Conservation (phyloP, 2,888 invertebrate species). For the Dromius quadrimaculatus region DNA sequence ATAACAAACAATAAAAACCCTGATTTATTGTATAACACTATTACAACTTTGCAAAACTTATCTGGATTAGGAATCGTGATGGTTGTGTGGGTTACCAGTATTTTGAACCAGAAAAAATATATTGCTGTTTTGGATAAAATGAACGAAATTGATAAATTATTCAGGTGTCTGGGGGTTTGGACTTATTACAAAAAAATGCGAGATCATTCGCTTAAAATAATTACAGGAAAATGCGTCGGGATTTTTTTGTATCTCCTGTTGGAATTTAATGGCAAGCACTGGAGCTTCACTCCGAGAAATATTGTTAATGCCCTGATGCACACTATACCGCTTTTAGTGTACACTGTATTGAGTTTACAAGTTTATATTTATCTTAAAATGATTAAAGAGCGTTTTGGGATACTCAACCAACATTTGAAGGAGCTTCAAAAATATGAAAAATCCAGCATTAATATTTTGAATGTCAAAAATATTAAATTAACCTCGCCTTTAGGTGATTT, state of each 20-base stretch:
- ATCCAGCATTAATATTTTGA: conserved; percentile 35
- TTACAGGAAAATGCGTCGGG: conserved; percentile 47
- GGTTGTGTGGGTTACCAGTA: conserved; percentile 54
- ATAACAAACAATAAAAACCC: background rate
- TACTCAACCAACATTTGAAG: conserved; percentile 56
- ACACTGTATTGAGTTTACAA: conserved; percentile 54
- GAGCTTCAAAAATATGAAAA: conserved; percentile 53
- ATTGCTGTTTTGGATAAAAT: conserved; percentile 55
- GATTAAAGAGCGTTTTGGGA: conserved; percentile 54
- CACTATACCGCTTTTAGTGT: conserved; percentile 34
- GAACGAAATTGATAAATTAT: conserved; percentile 55
- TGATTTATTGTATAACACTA: conserved; percentile 41
- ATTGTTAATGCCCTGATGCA: conserved; percentile 25
- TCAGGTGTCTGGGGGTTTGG: conserved; percentile 56
- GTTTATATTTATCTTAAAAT: conserved; percentile 54
- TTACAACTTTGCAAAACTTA: conserved; percentile 42
- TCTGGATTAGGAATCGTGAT: conserved; percentile 48
- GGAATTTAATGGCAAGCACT: conserved; percentile 8
- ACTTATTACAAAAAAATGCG: conserved; percentile 55
- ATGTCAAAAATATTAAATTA: conserved; percentile 53
- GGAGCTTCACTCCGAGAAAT: conserved; percentile 11
- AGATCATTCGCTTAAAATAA: conserved; percentile 50
- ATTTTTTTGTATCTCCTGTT: conserved; percentile 46
- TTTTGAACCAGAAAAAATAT: conserved; percentile 53
- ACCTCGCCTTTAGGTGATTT: conserved; percentile 53